Percentiles rank a stretch among this genome's conserved stretches.
Conservation (phyloP, 1,140 invertebrate species). For the Cydia strobilella region DNA sequence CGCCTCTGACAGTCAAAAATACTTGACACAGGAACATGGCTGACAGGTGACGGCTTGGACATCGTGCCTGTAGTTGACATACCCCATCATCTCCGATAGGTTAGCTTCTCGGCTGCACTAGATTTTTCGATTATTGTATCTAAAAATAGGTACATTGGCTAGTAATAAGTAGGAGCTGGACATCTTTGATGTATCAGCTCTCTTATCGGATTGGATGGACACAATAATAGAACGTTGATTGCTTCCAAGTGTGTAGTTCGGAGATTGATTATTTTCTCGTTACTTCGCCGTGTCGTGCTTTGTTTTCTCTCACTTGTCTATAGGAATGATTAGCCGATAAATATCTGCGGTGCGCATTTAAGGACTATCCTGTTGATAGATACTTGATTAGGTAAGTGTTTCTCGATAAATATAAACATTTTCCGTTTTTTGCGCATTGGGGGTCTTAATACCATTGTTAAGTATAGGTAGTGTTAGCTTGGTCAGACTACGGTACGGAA, state of each 20-base stretch:
- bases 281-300: slow-evolving; percentile 57
- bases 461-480: too few species aligned
- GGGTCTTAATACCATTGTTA: too few species aligned
- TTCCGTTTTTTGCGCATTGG: too few species aligned
- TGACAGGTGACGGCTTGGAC: slow-evolving; percentile 29
- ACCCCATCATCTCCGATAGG: slow-evolving; percentile 43
- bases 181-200: slow-evolving; percentile 80
- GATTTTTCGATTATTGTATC: slow-evolving; percentile 71
- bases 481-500: too few species aligned
- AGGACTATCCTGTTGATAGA: neutral
- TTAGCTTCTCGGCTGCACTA: slow-evolving; percentile 49
- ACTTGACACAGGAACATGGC: neutral
- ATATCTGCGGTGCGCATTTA: neutral
- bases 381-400: neutral
- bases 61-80: slow-evolving; percentile 48
- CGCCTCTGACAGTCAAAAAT: slow-evolving; percentile 2
- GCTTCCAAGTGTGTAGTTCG: slow-evolving; percentile 75
- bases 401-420: neutral
- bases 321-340: slow-evolving; percentile 26
- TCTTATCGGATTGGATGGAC: slow-evolving; percentile 79
- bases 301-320: slow-evolving; percentile 57
- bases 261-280: slow-evolving; percentile 79
- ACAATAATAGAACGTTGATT: slow-evolving; percentile 80
- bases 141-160: slow-evolving; percentile 70
- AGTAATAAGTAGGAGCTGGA: slow-evolving; percentile 76